Percentiles rank a stretch among this genome's conserved stretches.
Evolutionary conservation across 1,140 invertebrate species (phyloP).

Genomic region (Chelonus insularis): DNA sequence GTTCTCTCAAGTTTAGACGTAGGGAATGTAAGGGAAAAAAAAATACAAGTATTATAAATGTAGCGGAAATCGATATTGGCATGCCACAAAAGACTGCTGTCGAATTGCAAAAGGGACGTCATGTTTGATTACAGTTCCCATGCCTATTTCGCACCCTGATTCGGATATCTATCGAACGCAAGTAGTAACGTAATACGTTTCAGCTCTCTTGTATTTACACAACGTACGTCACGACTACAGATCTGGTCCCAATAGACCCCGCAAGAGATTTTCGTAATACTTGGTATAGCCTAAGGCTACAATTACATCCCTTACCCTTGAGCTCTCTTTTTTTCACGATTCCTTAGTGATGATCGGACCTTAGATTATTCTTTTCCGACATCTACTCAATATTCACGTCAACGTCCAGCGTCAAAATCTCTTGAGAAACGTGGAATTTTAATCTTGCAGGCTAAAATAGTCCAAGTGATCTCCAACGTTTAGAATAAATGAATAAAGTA

Average conservation of each 20-base stretch:
- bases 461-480: not conserved
- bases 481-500: not conserved
- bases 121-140: slow-evolving; percentile 33
- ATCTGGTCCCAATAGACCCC: slow-evolving; percentile 18
- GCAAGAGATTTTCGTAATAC: slow-evolving; percentile 32
- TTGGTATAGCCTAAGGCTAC: slow-evolving; percentile 26
- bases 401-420: not conserved
- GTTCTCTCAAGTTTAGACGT: not conserved
- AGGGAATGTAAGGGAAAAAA: not conserved
- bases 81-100: slow-evolving; percentile 28
- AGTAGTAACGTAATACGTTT: slow-evolving; percentile 36
- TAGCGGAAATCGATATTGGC: slow-evolving; percentile 28
- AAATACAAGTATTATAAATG: not conserved
- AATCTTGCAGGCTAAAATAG: not conserved
- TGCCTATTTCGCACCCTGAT: slow-evolving; percentile 26
- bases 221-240: slow-evolving; percentile 27
- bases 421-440: not conserved
- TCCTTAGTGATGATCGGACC: slow-evolving; percentile 2
- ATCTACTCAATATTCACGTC: slow-evolving; percentile 11
- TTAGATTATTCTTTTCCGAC: not conserved
- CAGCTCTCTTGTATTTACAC: slow-evolving; percentile 29
- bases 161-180: slow-evolving; percentile 31
- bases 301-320: slow-evolving; percentile 30
- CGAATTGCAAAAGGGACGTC: slow-evolving; percentile 26
- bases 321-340: slow-evolving; percentile 14